These are phyloP conservation scores for Ascidia mentula DNA, from an alignment of 23 tunicate genomes.

Conservation along the genomic window DNA sequence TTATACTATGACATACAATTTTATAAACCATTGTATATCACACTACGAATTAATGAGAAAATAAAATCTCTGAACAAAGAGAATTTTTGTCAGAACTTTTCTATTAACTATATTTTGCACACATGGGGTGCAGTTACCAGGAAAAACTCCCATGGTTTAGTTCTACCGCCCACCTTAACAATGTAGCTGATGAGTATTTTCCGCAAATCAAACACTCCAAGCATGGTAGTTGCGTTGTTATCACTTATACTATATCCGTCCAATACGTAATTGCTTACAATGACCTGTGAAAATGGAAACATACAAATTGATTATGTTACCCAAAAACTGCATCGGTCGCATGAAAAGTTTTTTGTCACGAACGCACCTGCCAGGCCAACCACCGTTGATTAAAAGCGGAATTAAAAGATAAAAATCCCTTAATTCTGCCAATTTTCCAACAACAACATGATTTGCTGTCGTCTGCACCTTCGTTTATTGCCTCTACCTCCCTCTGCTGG, in stretches of 20 bases:
- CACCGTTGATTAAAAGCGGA: constrained; percentile 75
- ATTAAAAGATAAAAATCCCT: constrained; percentile 66
- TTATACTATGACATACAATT: too few species aligned
- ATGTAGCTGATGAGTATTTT: constrained; percentile 44
- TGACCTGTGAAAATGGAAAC: constrained; percentile 20
- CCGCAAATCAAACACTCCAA: constrained; percentile 86
- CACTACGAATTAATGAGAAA: too few species aligned
- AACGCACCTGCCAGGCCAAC: constrained; percentile 94
- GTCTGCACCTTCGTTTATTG: constrained; percentile 75
- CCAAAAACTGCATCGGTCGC: not conserved
- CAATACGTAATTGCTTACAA: constrained; percentile 73
- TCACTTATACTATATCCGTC: constrained; percentile 94
- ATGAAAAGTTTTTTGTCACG: too few species aligned
- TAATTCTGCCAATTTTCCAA: constrained; percentile 39
- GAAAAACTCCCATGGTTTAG: too few species aligned
- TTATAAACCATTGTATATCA: too few species aligned
- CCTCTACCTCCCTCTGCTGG: constrained; percentile 99
- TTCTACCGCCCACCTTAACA: constrained; percentile 17
- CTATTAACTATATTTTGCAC: too few species aligned
- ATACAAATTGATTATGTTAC: not conserved
- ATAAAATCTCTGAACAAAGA: too few species aligned
- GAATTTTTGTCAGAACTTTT: too few species aligned
- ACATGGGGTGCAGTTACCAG: too few species aligned
- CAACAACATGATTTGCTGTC: constrained; percentile 50
- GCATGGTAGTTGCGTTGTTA: constrained; percentile 80